These are phyloP conservation scores for Schrankia costaestrigalis DNA, from an alignment of 2,888 invertebrate species.

Conservation along the genomic window DNA sequence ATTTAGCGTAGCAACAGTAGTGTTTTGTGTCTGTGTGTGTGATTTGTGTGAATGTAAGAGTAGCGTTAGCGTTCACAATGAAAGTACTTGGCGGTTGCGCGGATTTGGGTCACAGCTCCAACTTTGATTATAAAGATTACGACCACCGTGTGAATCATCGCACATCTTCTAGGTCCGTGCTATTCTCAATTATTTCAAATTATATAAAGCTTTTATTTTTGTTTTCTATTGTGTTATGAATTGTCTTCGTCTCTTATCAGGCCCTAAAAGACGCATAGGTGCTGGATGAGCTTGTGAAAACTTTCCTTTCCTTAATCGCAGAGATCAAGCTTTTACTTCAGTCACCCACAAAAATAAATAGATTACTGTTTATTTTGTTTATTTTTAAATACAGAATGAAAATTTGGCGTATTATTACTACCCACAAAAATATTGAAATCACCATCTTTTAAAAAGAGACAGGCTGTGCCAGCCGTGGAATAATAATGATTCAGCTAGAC, in stretches of 20 bases:
- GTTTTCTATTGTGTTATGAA: slow-evolving; percentile 7
- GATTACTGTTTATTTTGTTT: too few relatives aligned
- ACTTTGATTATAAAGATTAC: slow-evolving; percentile 79
- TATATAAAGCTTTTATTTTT: slow-evolving; percentile 13
- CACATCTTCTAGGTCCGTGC: slow-evolving; percentile 58
- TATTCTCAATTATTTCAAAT: slow-evolving; percentile 23
- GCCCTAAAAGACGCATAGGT: too few relatives aligned
- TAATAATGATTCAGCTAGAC: too few relatives aligned
- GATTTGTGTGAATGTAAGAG: slow-evolving; percentile 44
- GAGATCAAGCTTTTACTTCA: too few relatives aligned
- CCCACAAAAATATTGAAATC: too few relatives aligned
- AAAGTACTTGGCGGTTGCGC: slow-evolving; percentile 76
- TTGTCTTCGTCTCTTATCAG: slow-evolving; percentile 1
- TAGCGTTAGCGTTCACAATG: slow-evolving; percentile 75
- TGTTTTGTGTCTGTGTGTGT: slow-evolving; percentile 32
- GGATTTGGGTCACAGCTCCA: slow-evolving; percentile 78
- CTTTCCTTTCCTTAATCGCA: too few relatives aligned
- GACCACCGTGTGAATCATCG: slow-evolving; percentile 73
- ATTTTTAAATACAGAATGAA: too few relatives aligned
- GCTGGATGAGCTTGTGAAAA: too few relatives aligned
- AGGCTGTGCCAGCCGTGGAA: too few relatives aligned
- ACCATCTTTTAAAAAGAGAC: too few relatives aligned
- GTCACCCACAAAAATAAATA: too few relatives aligned
- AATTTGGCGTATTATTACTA: too few relatives aligned
- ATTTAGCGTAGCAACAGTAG: slow-evolving; percentile 22